A percentile compares a stretch with the other conserved stretches of the same genome.
phyloP scores from a whole-genome alignment of 2,797 vertebrate genomes.

The Toxotes lorentzi region DNA sequence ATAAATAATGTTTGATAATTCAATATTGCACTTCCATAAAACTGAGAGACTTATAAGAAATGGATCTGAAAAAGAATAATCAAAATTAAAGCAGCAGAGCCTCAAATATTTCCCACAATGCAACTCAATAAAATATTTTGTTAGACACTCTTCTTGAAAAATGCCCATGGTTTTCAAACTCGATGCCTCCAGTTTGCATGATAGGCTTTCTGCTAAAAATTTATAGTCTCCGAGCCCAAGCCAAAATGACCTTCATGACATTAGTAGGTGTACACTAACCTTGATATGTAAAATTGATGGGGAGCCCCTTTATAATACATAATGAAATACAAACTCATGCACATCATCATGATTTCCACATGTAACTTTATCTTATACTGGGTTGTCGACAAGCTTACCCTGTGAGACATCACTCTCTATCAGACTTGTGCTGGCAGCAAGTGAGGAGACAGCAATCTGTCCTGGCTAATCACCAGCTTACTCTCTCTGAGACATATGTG shows the following conservation, averaged over 20 bases:
- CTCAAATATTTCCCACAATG: not conserved
- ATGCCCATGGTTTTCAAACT: not conserved
- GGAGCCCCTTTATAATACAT: not conserved
- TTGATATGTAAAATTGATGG: not conserved
- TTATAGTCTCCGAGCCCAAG: not conserved
- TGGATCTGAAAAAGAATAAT: not conserved
- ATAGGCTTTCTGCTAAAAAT: not conserved
- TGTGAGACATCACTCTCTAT: slow-evolving; percentile 48
- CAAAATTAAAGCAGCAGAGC: not conserved
- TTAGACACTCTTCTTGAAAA: not conserved
- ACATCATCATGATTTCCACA: not conserved
- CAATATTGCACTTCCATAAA: not conserved
- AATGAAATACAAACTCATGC: not conserved
- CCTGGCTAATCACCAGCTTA: slow-evolving; percentile 43
- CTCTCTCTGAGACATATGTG: slow-evolving; percentile 71
- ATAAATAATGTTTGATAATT: not conserved
- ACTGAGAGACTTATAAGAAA: not conserved
- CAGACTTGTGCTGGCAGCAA: slow-evolving; percentile 25
- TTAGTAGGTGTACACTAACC: not conserved
- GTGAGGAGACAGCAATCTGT: slow-evolving; percentile 53
- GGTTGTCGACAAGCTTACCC: not conserved
- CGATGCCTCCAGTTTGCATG: not conserved
- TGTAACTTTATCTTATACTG: not conserved
- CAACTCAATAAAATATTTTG: not conserved
- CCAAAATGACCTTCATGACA: not conserved